Evolutionary conservation across 2,797 vertebrate species (phyloP).

Genomic region (Gymnothorax reevesii): DNA sequence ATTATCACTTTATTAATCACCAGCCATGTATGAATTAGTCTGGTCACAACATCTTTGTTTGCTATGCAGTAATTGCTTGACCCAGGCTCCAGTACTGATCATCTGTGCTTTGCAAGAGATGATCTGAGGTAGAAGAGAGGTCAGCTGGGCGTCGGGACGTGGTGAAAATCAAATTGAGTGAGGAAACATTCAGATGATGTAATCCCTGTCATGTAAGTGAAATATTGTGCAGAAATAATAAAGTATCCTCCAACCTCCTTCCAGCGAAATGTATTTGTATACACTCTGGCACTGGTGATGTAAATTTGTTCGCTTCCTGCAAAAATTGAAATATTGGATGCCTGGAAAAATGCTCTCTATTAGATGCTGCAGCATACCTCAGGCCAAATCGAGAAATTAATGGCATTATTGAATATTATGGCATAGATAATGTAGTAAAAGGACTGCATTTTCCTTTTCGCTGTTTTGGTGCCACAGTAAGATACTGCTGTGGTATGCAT

Average conservation of each 20-base stretch:
- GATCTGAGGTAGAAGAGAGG: background rate
- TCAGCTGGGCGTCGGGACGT: background rate
- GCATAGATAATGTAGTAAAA: background rate
- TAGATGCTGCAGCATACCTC: background rate
- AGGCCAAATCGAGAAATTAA: background rate
- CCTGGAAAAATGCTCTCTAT: background rate
- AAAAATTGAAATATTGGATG: background rate
- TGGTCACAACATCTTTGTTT: background rate
- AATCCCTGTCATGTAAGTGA: background rate
- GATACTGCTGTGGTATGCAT: background rate
- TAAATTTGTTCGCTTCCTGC: background rate
- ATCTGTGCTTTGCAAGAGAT: background rate
- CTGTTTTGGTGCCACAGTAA: background rate
- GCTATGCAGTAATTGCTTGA: background rate
- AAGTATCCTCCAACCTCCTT: background rate
- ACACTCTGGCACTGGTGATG: background rate
- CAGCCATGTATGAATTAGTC: background rate
- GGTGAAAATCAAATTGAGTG: background rate
- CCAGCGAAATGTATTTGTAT: background rate
- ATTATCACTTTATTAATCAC: constrained; percentile 4
- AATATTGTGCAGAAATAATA: background rate
- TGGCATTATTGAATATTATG: background rate
- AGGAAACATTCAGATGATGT: background rate
- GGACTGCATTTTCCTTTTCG: background rate
- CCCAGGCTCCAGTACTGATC: background rate